phyloP scores from a whole-genome alignment of 2,888 invertebrate genomes.

The Crematogaster levior region DNA sequence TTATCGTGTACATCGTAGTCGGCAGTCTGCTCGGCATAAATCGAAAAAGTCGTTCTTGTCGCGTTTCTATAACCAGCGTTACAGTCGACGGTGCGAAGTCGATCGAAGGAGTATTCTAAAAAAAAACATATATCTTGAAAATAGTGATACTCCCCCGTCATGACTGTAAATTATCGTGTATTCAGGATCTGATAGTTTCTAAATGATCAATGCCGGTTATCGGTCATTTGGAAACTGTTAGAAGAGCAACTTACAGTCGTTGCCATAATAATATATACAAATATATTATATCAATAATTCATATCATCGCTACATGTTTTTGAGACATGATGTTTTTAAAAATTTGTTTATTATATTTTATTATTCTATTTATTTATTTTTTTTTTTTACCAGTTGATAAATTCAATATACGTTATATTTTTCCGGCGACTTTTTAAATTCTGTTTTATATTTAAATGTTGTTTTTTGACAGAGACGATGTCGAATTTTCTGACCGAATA shows the following conservation, averaged over 20 bases:
- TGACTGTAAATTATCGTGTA: not conserved
- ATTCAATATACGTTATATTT: not conserved
- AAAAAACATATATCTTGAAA: conserved; percentile 10
- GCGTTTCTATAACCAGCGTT: conserved; percentile 35
- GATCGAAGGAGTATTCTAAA: conserved; percentile 3
- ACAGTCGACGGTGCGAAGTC: not conserved
- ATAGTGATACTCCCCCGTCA: not conserved
- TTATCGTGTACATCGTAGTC: conserved; percentile 42
- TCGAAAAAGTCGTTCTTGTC: conserved; percentile 21
- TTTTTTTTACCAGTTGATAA: not conserved
- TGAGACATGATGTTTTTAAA: too few species aligned
- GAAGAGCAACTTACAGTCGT: not conserved
- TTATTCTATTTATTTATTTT: too few species aligned
- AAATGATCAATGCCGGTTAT: conserved; percentile 4
- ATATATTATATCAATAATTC: not conserved
- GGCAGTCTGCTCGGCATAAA: conserved; percentile 36
- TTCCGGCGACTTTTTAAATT: not conserved
- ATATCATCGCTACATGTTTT: not conserved
- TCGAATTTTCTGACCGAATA: not conserved
- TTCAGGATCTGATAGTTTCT: not conserved
- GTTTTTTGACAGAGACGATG: not conserved
- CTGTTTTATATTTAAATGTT: not conserved
- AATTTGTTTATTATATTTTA: not conserved
- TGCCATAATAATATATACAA: not conserved
- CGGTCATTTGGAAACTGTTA: conserved; percentile 15